Evolutionary conservation across 1,140 invertebrate genomes (phyloP), one percentile per base, ranked within the genome.

Genomic region (Thaumatotibia leucotreta): DNA sequence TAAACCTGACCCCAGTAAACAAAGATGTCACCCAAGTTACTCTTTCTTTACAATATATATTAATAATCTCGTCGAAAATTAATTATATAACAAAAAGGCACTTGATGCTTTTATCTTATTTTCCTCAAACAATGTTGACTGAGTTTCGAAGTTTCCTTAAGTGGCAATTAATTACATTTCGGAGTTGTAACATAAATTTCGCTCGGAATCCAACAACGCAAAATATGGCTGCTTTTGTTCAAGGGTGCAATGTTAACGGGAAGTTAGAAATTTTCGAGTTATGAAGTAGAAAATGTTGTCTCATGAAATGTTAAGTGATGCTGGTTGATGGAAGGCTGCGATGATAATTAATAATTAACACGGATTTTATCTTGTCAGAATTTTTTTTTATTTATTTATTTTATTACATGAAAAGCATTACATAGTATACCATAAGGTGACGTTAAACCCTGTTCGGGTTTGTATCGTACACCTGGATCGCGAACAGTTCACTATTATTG

Each of bases 51-150:
- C 27, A 58, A 14, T 27, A 58, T 54, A 54, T 58, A 58, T 58
- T 58, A 58, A 58, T 58, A 58, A 58, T 58, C 52, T 58, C 52
- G 52, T 58, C 24, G 11, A 58, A 58, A 58, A 58, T 58, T 58
- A 58, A 58, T 58, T 58, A 58, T 29, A 58, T 14, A 58, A 58
- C 52, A 58, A 58, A 58, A 58, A 58, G 52, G 52, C 24, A 58
- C 22, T 58, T 58, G 52, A 45, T 58, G 52, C 52, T 58, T 58
- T 58, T 58, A 58, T 58, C 52, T 58, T 58, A 58, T 58, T 58
- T 58, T 58, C 52, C 52, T 24, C 24, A 58, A 58, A 58, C 52
- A 58, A 27, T 58, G 52, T 58, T 29, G 52, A 27, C 52, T 58
- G 52, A 58, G 52, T 58, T 58, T 14, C 52, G 24, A 58, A 58